phyloP scores from a whole-genome alignment of 2,797 vertebrate genomes.

The Peromyscus aztecus region DNA sequence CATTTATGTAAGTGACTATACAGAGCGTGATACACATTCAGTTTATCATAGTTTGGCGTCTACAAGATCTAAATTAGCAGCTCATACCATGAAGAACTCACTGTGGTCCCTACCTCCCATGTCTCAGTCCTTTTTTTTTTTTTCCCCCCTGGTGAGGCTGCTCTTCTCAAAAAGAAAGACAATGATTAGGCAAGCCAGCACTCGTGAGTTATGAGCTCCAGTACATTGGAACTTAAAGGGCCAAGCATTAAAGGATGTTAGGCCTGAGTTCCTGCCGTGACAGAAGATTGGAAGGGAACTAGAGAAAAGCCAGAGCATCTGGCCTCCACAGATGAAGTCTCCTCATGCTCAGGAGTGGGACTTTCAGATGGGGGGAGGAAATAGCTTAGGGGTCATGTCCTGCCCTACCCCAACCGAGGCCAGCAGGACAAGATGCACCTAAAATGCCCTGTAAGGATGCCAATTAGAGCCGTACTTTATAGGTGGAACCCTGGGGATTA shows the following conservation, averaged over 20 bases:
- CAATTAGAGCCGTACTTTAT: background rate
- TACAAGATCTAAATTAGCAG: background rate
- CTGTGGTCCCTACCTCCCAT: background rate
- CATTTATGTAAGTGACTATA: background rate
- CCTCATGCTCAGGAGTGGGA: background rate
- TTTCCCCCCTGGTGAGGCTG: too few species aligned
- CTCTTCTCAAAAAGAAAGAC: background rate
- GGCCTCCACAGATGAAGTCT: background rate
- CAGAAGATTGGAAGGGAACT: slow-evolving; percentile 21
- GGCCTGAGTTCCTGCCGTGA: slow-evolving; percentile 23
- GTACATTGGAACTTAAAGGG: background rate
- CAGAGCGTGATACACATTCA: background rate
- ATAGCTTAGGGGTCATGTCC: background rate
- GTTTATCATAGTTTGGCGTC: background rate
- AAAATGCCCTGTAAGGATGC: background rate
- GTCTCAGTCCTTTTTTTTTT: background rate
- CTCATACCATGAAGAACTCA: background rate
- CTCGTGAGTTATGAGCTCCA: background rate
- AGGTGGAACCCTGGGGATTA: background rate
- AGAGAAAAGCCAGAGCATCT: slow-evolving; percentile 27
- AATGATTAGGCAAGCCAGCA: background rate
- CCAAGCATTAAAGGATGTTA: background rate
- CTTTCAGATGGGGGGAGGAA: background rate
- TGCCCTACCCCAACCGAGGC: background rate
- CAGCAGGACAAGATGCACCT: background rate